Percentiles rank a stretch among this genome's conserved stretches.
These are phyloP conservation scores for pig (Sus scrofa) DNA, from an alignment of 2,113 vertebrate species.

Conservation along the genomic window DNA sequence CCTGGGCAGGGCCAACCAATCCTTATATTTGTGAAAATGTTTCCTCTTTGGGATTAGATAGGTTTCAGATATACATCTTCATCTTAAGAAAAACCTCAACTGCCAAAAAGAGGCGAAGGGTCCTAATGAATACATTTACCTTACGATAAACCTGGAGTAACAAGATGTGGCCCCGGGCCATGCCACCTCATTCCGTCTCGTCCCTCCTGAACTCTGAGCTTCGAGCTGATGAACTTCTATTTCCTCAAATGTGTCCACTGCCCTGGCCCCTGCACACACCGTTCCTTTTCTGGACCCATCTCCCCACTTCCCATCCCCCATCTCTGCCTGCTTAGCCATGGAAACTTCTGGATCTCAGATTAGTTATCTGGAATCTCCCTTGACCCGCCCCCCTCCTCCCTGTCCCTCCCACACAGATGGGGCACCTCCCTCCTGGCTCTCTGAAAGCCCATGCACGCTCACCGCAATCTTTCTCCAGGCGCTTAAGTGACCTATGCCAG, in stretches of 20 bases:
- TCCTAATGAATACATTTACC: background rate
- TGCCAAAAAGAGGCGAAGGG: background rate
- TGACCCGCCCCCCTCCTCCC: background rate
- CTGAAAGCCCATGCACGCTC: too few relatives aligned
- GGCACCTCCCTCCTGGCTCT: background rate
- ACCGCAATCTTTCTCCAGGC: too few relatives aligned
- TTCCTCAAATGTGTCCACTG: background rate
- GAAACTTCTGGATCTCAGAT: background rate
- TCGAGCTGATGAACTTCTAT: background rate
- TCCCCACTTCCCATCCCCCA: background rate
- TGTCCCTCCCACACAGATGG: background rate
- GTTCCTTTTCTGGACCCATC: background rate
- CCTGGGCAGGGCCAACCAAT: background rate
- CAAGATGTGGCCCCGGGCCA: background rate
- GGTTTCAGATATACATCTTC: slow-evolving; percentile 2
- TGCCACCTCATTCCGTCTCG: background rate
- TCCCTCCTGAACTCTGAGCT: background rate
- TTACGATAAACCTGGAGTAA: background rate
- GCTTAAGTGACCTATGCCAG: too few relatives aligned
- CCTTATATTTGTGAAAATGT: background rate
- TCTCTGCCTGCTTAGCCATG: background rate
- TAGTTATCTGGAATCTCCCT: background rate
- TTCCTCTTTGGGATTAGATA: slow-evolving; percentile 9
- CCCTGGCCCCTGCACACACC: background rate
- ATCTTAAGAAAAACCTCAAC: background rate